These are phyloP conservation scores for Styela clava DNA, from an alignment of 23 tunicate genomes.

Conservation along the genomic window DNA sequence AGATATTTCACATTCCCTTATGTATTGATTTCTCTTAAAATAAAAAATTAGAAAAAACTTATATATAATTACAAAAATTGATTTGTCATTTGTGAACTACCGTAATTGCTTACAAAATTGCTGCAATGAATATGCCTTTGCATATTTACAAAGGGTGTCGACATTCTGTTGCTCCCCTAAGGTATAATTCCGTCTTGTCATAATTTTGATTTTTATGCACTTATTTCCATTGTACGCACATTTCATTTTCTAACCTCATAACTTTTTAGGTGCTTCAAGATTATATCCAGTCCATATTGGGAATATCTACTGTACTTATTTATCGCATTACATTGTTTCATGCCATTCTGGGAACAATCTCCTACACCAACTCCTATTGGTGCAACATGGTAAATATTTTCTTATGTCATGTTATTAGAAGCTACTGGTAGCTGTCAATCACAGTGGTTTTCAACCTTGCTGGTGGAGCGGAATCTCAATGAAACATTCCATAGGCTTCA, in stretches of 20 bases:
- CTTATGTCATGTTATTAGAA: not conserved
- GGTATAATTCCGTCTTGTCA: too few relatives aligned
- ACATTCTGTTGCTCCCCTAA: too few relatives aligned
- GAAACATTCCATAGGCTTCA: too few relatives aligned
- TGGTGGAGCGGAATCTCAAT: too few relatives aligned
- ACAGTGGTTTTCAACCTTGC: not conserved
- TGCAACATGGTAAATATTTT: conserved; percentile 39
- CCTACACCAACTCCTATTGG: conserved; percentile 49
- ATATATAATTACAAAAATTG: not conserved
- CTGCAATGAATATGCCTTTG: not conserved
- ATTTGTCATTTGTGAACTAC: not conserved
- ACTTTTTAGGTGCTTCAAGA: conserved; percentile 56
- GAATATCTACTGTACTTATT: conserved; percentile 48
- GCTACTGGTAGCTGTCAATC: not conserved
- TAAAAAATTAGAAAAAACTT: too few relatives aligned
- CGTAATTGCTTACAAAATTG: not conserved
- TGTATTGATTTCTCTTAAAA: too few relatives aligned
- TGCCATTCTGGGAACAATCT: conserved; percentile 83
- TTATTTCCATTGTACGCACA: too few relatives aligned
- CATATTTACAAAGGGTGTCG: too few relatives aligned
- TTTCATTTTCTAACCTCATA: too few relatives aligned
- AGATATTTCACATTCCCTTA: too few relatives aligned
- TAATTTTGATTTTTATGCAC: too few relatives aligned
- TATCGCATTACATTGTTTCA: conserved; percentile 65
- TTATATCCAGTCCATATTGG: conserved; percentile 73